Evolutionary conservation across 2,888 invertebrate genomes (phyloP).

Genomic region (Xestia ashworthii): DNA sequence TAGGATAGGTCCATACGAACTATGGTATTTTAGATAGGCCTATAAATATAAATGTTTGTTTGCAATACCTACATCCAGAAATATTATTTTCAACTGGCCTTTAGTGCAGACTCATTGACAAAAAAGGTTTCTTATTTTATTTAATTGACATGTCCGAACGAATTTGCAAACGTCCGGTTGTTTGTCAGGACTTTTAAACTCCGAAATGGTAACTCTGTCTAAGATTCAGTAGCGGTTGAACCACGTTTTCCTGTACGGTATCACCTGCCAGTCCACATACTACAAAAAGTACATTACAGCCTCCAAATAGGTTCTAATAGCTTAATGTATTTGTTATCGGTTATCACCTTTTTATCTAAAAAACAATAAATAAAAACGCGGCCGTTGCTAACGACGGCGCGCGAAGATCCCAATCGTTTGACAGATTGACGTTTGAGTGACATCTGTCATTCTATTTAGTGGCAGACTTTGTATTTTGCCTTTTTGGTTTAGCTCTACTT

Average conservation of each 20-base stretch:
- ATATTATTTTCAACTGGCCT: too few relatives aligned
- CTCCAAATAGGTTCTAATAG: conserved; percentile 46
- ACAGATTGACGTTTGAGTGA: conserved; percentile 62
- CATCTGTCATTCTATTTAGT: conserved; percentile 56
- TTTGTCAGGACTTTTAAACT: not conserved
- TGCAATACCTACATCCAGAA: too few relatives aligned
- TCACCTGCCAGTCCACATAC: conserved; percentile 35
- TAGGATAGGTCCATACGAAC: not conserved
- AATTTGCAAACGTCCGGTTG: not conserved
- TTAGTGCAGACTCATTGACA: not conserved
- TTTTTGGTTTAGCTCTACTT: conserved; percentile 39
- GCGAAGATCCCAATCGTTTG: conserved; percentile 64
- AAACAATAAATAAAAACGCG: conserved; percentile 60
- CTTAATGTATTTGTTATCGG: conserved; percentile 61
- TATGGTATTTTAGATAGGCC: too few relatives aligned
- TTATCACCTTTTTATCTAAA: conserved; percentile 63
- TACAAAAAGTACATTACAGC: conserved; percentile 40
- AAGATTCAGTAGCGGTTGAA: not conserved
- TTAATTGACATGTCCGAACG: not conserved
- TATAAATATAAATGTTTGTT: too few relatives aligned
- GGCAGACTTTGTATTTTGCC: conserved; percentile 12
- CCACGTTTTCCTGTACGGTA: not conserved
- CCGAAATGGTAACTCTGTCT: not conserved
- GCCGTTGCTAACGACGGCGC: conserved; percentile 55
- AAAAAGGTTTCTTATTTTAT: not conserved